Base-by-base conservation (phyloP, 2,888 invertebrate genomes). In the Thecophora atra region DNA sequence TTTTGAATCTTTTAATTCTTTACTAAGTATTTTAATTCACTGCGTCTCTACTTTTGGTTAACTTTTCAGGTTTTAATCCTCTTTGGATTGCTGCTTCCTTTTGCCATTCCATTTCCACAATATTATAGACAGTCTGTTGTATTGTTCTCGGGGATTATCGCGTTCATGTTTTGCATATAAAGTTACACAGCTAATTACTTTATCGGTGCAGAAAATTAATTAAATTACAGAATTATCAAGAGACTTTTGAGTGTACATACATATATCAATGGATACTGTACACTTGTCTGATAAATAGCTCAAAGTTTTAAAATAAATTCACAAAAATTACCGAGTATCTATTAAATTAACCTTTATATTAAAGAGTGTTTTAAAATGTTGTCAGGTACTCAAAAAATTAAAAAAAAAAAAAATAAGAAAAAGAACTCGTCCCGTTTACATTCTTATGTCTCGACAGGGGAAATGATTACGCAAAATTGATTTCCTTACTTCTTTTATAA, bases 81-180 rank as follows among this genome's bases (percentile, higher is more conserved):
- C 54, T 67, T 67, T 66, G 37, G 51, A 19, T 47, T 13, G 15
- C 19, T 30, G n/a, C n/a, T n/a, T n/a, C 30, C 54, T 67, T 67
- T 24, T 42, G 37, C 42, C 24, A 19, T 19, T 63, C 15, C 52
- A 42, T 67, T 54, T 54, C 30, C 52, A 30, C 52, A 63, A 63
- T 63, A 70, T 63, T 63, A 63, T 52, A 52, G 21, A 62, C 15
- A 52, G 63, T 28, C 52, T 62, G 51, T 63, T 6, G 70, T 26
- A 26, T 58, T 58, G 44, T 58, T 69, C 63, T 52, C 37, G 52
- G 63, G 70, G 70, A 70, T 70, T 70, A 70, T 52, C n/a, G 52
- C 51, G 52, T 52, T 63, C n/a, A 70, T 63, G 70, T 70, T 62
- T 70, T 44, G 52, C 62, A 70, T 70, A 62, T 70, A 63, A 62